Evolutionary conservation across 2,113 vertebrate species (phyloP), one percentile per base, ranked within the genome.

Genomic region (Himantopus leucocephalus): DNA sequence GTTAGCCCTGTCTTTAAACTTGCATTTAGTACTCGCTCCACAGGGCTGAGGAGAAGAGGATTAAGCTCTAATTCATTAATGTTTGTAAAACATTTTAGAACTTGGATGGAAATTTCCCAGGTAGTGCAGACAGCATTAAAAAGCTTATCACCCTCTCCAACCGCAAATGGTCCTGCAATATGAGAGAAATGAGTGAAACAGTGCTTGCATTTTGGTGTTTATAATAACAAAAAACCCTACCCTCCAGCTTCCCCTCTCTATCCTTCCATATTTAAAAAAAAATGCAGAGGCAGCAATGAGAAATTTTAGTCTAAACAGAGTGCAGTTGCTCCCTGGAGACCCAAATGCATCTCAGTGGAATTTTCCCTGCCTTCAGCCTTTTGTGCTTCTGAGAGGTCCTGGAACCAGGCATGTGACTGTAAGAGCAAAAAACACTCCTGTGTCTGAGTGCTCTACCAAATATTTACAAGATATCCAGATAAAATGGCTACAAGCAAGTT

Each of bases 301-400:
- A 95, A 95, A 67, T 94, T 88, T 96, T 73, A 94, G 94, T 96
- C 96, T 97, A 96, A 97, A 97, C 83, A 96, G 96, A 95, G 88
- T 84, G 73, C 80, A 82, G 94, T 95, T 96, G 80, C 96, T 98
- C 97, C 98, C 95, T 97, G 97, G 98, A 98, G 97, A 98, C 96
- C 75, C 73, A 53, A 98, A 97, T 95, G 88, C 85, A 95, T 95
- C 93, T 96, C 89, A 35, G 88, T 97, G 98, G 98, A 98, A 98
- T 98, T 98, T 98, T 98, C 96, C 97, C 97, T 97, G 95, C 95
- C 90, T 94, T 96, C 96, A 98, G 95, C 74, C 97, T 97, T 98
- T 98, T 98, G 98, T 98, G 89, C 93, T 93, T 95, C 94, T 94
- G 85, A 97, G 98, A 98, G 97, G 94, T 96, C 95, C 96, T 97